Evolutionary conservation across 2,888 invertebrate species (phyloP).

Genomic region (Phyllotreta striolata): DNA sequence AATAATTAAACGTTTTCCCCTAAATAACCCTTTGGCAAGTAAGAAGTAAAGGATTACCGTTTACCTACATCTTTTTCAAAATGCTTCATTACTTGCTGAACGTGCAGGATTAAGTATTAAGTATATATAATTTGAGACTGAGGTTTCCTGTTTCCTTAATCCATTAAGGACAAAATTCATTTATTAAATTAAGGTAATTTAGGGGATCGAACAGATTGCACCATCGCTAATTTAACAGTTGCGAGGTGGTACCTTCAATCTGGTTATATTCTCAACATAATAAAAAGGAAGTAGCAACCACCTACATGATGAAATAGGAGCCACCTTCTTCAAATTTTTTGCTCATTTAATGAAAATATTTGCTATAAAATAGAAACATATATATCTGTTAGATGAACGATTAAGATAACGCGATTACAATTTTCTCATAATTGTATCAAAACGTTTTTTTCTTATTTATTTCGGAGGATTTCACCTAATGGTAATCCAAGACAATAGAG

Average conservation of each 20-base stretch:
- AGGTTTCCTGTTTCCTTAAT: slow-evolving; percentile 12
- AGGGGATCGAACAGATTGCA: slow-evolving; percentile 7
- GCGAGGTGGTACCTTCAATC: slow-evolving; percentile 14
- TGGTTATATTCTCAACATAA: slow-evolving; percentile 11
- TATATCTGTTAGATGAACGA: slow-evolving; percentile 1
- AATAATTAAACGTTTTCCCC: background rate
- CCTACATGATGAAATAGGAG: slow-evolving; percentile 8
- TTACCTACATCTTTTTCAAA: too few relatives aligned
- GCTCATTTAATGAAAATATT: background rate
- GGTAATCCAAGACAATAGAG: slow-evolving; percentile 17
- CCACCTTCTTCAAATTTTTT: background rate
- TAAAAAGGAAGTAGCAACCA: slow-evolving; percentile 6
- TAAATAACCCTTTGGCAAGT: background rate
- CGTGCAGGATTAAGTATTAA: too few relatives aligned
- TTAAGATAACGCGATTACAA: slow-evolving; percentile 19
- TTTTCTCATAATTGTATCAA: slow-evolving; percentile 21
- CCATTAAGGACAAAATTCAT: slow-evolving; percentile 12
- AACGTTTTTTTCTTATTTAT: slow-evolving; percentile 15
- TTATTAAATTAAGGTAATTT: slow-evolving; percentile 20
- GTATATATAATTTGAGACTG: background rate
- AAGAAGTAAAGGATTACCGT: too few relatives aligned
- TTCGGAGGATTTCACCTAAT: slow-evolving; percentile 11
- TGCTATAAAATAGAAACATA: slow-evolving; percentile 2
- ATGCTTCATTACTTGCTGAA: too few relatives aligned
- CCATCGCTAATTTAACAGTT: slow-evolving; percentile 11